A percentile compares a stretch with the other conserved stretches of the same genome.
These are phyloP conservation scores for Chrysolina americana DNA, from an alignment of 2,888 invertebrate species.

Conservation along the genomic window DNA sequence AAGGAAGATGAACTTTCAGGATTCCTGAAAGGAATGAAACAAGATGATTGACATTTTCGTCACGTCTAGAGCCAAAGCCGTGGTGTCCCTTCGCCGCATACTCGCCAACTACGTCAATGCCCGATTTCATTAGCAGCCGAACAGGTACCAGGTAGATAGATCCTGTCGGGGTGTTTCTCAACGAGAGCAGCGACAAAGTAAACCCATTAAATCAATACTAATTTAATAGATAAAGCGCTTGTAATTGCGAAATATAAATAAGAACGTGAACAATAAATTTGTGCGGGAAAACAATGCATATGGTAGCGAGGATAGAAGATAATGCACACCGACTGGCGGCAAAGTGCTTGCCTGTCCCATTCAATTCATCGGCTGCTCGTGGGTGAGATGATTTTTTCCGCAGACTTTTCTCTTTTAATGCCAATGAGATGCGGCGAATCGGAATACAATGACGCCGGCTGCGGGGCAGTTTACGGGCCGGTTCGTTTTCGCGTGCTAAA, in stretches of 20 bases:
- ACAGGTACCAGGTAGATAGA: no score
- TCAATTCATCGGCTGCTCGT: slow-evolving; percentile 47
- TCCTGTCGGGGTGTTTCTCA: slow-evolving; percentile 46
- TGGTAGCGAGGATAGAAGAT: slow-evolving; percentile 46
- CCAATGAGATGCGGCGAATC: slow-evolving; percentile 16
- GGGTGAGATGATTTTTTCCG: slow-evolving; percentile 42
- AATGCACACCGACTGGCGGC: slow-evolving; percentile 37
- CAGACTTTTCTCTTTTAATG: slow-evolving; percentile 27
- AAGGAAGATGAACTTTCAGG: no score
- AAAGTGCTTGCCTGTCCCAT: slow-evolving; percentile 39
- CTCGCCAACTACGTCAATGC: slow-evolving; percentile 6
- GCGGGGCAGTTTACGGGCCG: no score
- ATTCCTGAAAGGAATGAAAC: no score
- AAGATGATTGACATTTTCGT: no score
- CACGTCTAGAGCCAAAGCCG: no score
- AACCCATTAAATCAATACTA: slow-evolving; percentile 59
- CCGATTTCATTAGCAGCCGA: slow-evolving; percentile 30
- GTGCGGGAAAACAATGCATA: slow-evolving; percentile 57
- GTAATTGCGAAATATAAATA: slow-evolving; percentile 62
- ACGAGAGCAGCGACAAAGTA: slow-evolving; percentile 54
- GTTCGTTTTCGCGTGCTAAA: no score
- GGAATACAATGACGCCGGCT: not conserved
- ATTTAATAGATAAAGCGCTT: slow-evolving; percentile 60
- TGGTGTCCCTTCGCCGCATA: no score
- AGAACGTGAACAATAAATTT: slow-evolving; percentile 60